Percentiles rank a stretch among this genome's conserved stretches.
These are phyloP conservation scores for Tragelaphus strepsiceros DNA, from an alignment of 2,113 vertebrate species.

Conservation along the genomic window DNA sequence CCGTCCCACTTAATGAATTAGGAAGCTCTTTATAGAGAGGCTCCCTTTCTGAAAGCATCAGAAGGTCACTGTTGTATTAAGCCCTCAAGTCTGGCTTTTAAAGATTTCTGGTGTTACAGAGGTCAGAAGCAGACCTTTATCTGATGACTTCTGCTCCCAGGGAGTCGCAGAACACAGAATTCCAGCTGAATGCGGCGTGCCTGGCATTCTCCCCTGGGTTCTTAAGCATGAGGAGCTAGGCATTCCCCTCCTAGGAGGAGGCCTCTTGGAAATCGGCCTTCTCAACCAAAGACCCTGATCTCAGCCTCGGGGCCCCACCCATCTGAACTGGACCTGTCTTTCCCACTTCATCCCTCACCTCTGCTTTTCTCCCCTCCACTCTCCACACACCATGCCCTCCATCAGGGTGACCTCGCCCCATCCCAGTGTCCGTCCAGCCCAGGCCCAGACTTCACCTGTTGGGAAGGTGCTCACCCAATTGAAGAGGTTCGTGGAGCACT, in stretches of 20 bases:
- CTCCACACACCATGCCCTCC: rapidly evolving
- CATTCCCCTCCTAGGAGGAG: not conserved
- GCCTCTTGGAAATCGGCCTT: rapidly evolving
- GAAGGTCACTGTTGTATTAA: not conserved
- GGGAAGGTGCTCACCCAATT: not conserved
- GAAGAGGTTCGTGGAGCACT: not conserved
- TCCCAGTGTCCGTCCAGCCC: not conserved
- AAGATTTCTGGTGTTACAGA: not conserved
- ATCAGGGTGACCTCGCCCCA: not conserved
- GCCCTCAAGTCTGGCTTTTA: not conserved
- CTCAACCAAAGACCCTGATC: not conserved
- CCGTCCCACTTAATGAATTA: not conserved
- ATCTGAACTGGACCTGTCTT: not conserved
- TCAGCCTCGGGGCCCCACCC: rapidly evolving
- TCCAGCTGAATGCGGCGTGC: rapidly evolving
- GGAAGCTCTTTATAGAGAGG: not conserved
- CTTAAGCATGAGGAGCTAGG: not conserved
- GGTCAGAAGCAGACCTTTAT: not conserved
- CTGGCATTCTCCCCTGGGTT: not conserved
- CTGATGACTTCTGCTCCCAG: not conserved
- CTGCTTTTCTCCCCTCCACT: not conserved
- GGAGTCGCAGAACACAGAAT: not conserved
- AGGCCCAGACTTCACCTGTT: not conserved
- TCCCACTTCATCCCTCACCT: not conserved
- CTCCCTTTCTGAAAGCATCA: not conserved